Conservation (phyloP, 2,888 invertebrate species). For the Iphiclides podalirius region DNA sequence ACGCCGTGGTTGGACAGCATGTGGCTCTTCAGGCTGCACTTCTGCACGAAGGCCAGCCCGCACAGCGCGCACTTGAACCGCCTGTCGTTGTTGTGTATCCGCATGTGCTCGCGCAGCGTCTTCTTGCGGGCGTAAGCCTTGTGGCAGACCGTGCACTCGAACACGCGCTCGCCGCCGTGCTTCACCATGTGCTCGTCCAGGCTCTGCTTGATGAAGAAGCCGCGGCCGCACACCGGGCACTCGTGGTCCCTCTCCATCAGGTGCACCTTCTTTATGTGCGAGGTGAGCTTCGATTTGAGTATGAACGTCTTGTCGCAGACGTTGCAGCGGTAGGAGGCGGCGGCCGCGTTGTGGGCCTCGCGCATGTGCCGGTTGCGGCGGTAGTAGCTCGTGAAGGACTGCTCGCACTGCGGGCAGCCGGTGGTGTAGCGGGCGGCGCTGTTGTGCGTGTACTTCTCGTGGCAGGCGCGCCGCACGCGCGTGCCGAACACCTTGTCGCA, state of each 20-base stretch:
- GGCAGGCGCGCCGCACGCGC: constrained; percentile 51
- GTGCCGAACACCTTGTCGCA: constrained; percentile 65
- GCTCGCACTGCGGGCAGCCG: constrained; percentile 59
- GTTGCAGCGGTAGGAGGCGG: constrained; percentile 64
- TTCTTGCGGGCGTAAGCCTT: constrained; percentile 69
- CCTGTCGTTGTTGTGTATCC: constrained; percentile 69
- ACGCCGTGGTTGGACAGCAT: constrained; percentile 66
- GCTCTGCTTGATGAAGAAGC: constrained; percentile 64
- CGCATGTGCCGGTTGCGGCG: constrained; percentile 65
- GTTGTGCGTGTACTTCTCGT: constrained; percentile 67
- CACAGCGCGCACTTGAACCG: constrained; percentile 65
- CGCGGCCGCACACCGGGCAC: constrained; percentile 62
- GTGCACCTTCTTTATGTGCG: constrained; percentile 67
- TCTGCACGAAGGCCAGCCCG: constrained; percentile 60
- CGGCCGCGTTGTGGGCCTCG: constrained; percentile 52
- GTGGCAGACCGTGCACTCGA: constrained; percentile 56
- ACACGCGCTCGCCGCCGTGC: constrained; percentile 63
- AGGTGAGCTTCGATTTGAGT: constrained; percentile 60
- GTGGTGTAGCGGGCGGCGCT: constrained; percentile 56
- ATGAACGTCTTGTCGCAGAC: constrained; percentile 66
- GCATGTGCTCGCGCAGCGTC: constrained; percentile 63
- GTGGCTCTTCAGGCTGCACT: constrained; percentile 54
- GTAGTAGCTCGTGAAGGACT: constrained; percentile 63
- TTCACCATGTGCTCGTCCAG: constrained; percentile 68
- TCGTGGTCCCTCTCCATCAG: constrained; percentile 66